These are phyloP conservation scores for Zaprionus taronus DNA, from an alignment of 1,140 invertebrate genomes.

Conservation along the genomic window DNA sequence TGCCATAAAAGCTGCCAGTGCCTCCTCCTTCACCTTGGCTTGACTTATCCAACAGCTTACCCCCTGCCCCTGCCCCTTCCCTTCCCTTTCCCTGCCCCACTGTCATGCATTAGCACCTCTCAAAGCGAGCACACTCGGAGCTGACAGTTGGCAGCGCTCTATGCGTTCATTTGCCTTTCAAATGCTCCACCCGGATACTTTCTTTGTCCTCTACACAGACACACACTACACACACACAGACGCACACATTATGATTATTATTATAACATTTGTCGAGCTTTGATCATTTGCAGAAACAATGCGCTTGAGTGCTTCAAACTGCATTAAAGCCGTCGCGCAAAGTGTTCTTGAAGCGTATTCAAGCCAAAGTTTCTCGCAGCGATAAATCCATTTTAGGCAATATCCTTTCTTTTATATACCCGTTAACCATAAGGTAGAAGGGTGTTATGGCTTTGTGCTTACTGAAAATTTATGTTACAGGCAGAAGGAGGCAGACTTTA, in stretches of 20 bases:
- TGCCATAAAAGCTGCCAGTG: conserved; percentile 32
- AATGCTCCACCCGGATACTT: conserved; percentile 10
- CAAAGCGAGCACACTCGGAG: conserved; percentile 4
- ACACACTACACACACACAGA: background rate
- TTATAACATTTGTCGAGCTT: conserved; percentile 17
- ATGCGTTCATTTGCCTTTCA: conserved; percentile 22
- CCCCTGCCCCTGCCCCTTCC: background rate
- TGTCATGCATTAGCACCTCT: conserved; percentile 20
- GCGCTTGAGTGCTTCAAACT: conserved; percentile 47
- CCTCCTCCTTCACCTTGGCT: conserved; percentile 2
- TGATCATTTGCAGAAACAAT: conserved; percentile 23
- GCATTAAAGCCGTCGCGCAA: conserved; percentile 38
- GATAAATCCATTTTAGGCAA: conserved; percentile 61
- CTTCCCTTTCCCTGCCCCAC: background rate
- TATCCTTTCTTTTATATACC: conserved; percentile 25
- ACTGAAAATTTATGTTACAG: too few relatives aligned
- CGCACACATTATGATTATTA: conserved; percentile 29
- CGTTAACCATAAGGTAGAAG: too few relatives aligned
- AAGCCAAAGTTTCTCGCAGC: conserved; percentile 23
- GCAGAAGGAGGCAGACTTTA: too few relatives aligned
- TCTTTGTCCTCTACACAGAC: conserved; percentile 7
- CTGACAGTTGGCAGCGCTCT: background rate
- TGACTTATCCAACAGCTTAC: background rate
- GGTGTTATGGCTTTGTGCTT: accelerated
- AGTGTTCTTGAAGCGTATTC: conserved; percentile 26